These are phyloP conservation scores for Caradrina kadenii DNA, from an alignment of 2,888 invertebrate genomes.

Conservation along the genomic window DNA sequence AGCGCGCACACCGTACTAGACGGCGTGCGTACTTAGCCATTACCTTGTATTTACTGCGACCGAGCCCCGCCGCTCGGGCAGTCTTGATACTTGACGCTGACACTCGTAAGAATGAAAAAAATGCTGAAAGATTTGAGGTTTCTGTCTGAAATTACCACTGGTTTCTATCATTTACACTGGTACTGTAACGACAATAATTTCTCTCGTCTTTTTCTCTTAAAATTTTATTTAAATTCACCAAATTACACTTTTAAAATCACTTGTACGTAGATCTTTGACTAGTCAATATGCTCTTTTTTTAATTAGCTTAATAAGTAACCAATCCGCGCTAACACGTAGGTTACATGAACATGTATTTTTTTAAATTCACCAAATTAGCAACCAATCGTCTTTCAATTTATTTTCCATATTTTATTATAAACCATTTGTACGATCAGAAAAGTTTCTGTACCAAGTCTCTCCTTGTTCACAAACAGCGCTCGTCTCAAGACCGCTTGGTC, in stretches of 20 bases:
- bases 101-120: conserved; percentile 24
- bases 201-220: not conserved
- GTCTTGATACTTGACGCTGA: conserved; percentile 80
- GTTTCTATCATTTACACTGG: not conserved
- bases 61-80: conserved; percentile 69
- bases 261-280: not conserved
- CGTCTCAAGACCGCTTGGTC: conserved; percentile 70
- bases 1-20: conserved; percentile 89
- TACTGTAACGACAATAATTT: not conserved
- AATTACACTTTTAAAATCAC: not conserved
- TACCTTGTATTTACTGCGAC: conserved; percentile 90
- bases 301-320: no score
- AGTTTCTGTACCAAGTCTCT: conserved; percentile 20
- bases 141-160: not conserved
- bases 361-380: not conserved
- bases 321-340: no score
- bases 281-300: not conserved
- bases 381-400: not conserved
- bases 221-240: not conserved
- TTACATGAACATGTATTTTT: not conserved
- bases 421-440: conserved; percentile 12
- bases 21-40: conserved; percentile 91
- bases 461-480: conserved; percentile 27
- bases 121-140: not conserved
- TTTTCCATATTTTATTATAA: not conserved